Conservation (phyloP, 2,797 vertebrate genomes). For the Sciaenops ocellatus region DNA sequence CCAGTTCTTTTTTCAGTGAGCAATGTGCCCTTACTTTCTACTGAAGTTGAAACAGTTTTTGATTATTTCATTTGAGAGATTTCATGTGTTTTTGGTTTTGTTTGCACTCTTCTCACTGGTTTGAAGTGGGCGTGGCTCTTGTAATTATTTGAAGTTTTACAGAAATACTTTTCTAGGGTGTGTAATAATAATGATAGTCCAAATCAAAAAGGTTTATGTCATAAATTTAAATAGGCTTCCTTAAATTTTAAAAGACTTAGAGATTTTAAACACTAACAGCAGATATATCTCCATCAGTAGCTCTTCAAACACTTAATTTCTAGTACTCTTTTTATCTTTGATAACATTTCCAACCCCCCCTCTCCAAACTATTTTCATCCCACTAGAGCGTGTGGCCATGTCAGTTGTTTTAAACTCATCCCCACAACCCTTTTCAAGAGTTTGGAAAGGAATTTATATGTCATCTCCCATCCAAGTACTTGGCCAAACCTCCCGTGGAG, state of each 20-base stretch:
- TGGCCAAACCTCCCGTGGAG: constrained; percentile 19
- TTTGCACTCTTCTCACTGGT: not conserved
- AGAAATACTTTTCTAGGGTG: no score
- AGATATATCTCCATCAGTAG: no score
- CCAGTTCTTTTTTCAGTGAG: not conserved
- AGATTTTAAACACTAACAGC: no score
- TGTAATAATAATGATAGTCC: no score
- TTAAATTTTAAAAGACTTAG: no score
- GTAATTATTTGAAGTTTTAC: no score
- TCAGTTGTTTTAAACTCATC: constrained; percentile 33
- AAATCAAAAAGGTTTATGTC: no score
- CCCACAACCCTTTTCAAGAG: constrained; percentile 1
- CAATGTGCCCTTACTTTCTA: not conserved
- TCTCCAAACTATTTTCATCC: constrained; percentile 12
- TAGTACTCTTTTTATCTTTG: constrained; percentile 1
- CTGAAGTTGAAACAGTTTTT: not conserved
- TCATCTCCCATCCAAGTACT: constrained; percentile 34
- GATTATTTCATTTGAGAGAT: not conserved
- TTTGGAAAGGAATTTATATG: constrained; percentile 29
- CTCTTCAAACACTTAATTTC: not conserved
- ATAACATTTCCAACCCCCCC: not conserved
- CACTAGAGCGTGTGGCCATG: constrained; percentile 2
- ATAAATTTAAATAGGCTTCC: no score
- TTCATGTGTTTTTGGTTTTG: not conserved
- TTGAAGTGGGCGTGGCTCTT: no score